Conservation (phyloP, 2,797 vertebrate species). For the Eulemur albifrons region DNA sequence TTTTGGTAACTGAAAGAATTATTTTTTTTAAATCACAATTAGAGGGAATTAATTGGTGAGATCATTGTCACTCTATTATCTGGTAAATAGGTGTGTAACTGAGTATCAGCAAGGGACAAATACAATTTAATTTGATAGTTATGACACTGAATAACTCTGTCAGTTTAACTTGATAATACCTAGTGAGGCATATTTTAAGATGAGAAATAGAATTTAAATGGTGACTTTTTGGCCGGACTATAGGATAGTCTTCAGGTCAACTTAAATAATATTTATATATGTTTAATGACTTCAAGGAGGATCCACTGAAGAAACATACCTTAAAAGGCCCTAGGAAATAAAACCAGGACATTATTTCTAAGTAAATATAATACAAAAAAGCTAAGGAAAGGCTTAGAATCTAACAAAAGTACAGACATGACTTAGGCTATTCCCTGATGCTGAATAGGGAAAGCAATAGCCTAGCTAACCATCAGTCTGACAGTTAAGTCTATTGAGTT, state of each 20-base stretch:
- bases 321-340: not conserved
- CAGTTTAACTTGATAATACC: not conserved
- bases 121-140: not conserved
- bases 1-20: not conserved
- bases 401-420: not conserved
- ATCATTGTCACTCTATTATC: not conserved
- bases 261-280: not conserved
- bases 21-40: not conserved
- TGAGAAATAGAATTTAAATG: constrained; percentile 5
- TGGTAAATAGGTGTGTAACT: not conserved
- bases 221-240: not conserved
- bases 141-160: not conserved
- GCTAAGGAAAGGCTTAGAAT: not conserved
- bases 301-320: constrained; percentile 5
- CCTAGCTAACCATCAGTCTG: not conserved
- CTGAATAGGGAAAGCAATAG: not conserved
- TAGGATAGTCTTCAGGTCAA: not conserved
- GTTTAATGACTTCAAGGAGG: constrained; percentile 5
- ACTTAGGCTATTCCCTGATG: not conserved
- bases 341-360: constrained; percentile 33
- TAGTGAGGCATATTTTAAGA: not conserved
- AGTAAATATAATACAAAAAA: not conserved
- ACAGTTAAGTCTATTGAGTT: not conserved
- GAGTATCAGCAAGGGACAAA: not conserved
- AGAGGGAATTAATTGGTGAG: not conserved